Base-by-base conservation (phyloP, 2,113 vertebrate species). In the Galeopterus variegatus region DNA sequence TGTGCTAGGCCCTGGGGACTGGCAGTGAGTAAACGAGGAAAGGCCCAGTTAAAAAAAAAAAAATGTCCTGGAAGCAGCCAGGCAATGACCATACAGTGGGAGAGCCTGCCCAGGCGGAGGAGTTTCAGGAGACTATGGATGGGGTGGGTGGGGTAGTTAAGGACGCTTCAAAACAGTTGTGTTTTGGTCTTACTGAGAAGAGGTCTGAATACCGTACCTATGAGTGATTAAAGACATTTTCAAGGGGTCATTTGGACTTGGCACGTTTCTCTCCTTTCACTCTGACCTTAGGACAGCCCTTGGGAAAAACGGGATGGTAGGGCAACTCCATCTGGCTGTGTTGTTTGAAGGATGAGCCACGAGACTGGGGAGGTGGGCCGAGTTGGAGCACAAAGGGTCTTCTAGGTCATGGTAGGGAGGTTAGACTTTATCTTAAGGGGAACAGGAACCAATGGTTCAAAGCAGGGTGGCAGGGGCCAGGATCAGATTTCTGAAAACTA, bases 351-450 rank as follows among this genome's bases (percentile, higher is more conserved):
- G 18, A 33, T 77, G 56, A 84, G 65, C 58, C 28, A 0, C 18
- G 73, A 80, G 83, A 54, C 60, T 2, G 21, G 56, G 77, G 76
- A 72, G 31, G 48, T 10, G 33, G 33, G 36, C 58, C 89, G 82
- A 54, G n/a, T 24, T 48, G 50, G 48, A 24, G 65, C 73, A 36
- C 2, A 75, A 33, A 79, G 76, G 64, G 26, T 84, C 75, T 58
- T n/a, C 28, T 8, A 23, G 77, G 36, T 76, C 69, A 48, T 9
- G 15, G 41, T 12, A 36, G 41, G 28, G 52, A 87, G 19, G 65
- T 96, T 28, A 82, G 70, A 41, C 56, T 69, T 76, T 90, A 73
- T 72, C 84, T 62, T 12, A 90, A 31, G 93, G 77, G 77, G 73
- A 67, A 1, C 0, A 17, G 28, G 84, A 60, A 83, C 50, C n/a